phyloP scores from a whole-genome alignment of 2,888 invertebrate genomes.

The Andrena hattorfiana region DNA sequence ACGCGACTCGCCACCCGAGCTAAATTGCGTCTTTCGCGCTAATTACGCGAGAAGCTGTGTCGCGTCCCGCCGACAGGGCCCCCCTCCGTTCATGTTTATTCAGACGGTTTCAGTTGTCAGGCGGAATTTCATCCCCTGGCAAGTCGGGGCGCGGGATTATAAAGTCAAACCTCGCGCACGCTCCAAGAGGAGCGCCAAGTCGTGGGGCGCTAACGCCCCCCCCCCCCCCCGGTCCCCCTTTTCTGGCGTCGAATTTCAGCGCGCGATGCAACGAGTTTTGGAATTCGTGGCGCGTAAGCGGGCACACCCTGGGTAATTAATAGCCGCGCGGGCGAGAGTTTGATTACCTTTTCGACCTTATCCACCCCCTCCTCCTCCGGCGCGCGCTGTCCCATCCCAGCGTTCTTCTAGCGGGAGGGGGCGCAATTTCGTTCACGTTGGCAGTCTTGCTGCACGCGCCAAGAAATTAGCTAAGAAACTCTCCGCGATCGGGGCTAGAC shows the following conservation, averaged over 20 bases:
- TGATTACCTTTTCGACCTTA: slow-evolving; percentile 79
- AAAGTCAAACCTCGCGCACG: slow-evolving; percentile 67
- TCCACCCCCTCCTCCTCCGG: slow-evolving; percentile 38
- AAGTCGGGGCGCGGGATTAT: slow-evolving; percentile 54
- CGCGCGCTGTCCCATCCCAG: slow-evolving; percentile 1
- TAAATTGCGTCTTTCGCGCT: slow-evolving; percentile 54
- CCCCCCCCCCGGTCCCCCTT: slow-evolving; percentile 25
- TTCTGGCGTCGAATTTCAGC: slow-evolving; percentile 63
- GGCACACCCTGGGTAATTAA: slow-evolving; percentile 76
- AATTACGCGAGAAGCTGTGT: slow-evolving; percentile 58
- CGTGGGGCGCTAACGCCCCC: slow-evolving; percentile 40
- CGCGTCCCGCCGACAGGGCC: slow-evolving; percentile 23
- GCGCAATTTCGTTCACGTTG: slow-evolving; percentile 53
- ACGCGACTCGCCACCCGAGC: slow-evolving; percentile 2
- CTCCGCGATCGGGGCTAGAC: slow-evolving; percentile 65
- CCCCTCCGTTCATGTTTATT: slow-evolving; percentile 54
- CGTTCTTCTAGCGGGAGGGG: slow-evolving; percentile 11
- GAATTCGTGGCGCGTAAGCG: slow-evolving; percentile 74
- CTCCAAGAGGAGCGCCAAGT: slow-evolving; percentile 7
- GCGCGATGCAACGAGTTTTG: slow-evolving; percentile 61
- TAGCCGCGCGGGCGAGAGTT: slow-evolving; percentile 78
- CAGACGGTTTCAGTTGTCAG: slow-evolving; percentile 62
- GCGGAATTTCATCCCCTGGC: slow-evolving; percentile 46
- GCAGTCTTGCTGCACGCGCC: slow-evolving; percentile 67
- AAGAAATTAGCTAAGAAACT: slow-evolving; percentile 79